Conservation (phyloP, 2,888 invertebrate species). For the Dioctria rufipes region DNA sequence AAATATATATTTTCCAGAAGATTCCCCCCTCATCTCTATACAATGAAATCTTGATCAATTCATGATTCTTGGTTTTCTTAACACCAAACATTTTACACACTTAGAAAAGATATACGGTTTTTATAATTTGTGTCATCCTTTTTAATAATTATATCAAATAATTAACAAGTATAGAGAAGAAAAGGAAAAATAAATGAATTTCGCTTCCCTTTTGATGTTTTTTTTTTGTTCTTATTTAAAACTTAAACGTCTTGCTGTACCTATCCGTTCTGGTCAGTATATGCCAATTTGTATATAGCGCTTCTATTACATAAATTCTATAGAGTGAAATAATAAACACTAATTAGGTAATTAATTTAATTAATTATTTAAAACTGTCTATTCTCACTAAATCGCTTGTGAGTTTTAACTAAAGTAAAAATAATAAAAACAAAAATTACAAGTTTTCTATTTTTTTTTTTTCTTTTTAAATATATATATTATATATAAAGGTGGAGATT, state of each 20-base stretch:
- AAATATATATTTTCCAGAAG: no score
- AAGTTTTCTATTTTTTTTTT: no score
- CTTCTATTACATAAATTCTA: conserved; percentile 14
- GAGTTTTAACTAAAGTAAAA: conserved; percentile 44
- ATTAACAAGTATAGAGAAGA: conserved; percentile 51
- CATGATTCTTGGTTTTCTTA: no score
- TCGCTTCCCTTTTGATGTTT: conserved; percentile 17
- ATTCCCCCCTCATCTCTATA: no score
- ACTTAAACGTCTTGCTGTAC: conserved; percentile 17
- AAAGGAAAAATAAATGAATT: conserved; percentile 38
- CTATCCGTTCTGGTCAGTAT: conserved; percentile 4
- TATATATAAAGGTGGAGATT: conserved; percentile 1
- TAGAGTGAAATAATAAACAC: conserved; percentile 31
- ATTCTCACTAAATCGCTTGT: conserved; percentile 40
- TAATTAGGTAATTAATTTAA: background rate
- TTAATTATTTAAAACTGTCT: conserved; percentile 40
- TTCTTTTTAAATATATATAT: background rate
- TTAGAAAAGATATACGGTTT: conserved; percentile 10
- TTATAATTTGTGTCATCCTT: conserved; percentile 37
- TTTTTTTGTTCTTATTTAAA: conserved; percentile 21
- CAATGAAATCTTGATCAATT: no score
- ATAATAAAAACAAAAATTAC: conserved; percentile 23
- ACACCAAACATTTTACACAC: background rate
- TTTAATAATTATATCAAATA: conserved; percentile 54
- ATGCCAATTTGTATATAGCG: conserved; percentile 4